Evolutionary conservation across 64 coral and sea anemone species (phyloP), one percentile per base, ranked within the genome.

Genomic region (Catalaphyllia jardinei): DNA sequence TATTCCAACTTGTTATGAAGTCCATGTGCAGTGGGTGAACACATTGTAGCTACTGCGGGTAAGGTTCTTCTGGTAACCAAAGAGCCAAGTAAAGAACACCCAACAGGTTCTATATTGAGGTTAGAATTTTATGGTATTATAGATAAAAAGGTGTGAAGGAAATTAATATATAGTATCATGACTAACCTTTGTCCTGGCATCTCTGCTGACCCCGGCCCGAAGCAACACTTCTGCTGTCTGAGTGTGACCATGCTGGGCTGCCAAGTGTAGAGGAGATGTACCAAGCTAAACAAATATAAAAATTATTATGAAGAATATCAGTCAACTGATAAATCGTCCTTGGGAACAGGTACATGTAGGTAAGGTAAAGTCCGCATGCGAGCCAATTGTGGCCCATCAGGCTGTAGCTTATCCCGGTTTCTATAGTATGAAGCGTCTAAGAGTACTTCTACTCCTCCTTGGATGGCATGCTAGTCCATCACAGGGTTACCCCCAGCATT

Each of bases 121-220:
- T 14, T 2, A 17, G 29, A 10, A 57, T 57, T 57, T 57, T 57
- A 9, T 12, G 15, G 54, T 57, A 57, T 16, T 16, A 2, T 57
- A 3, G 33, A 35, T 35, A 35, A 14, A 57, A 16, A 57, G 54
- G 54, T 39, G 10, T 33, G 38, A 55, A 19, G 24, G 16, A 63
- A 16, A 3, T 71, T 46, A 46, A 7, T 46, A 46, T 46, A 46
- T 46, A 46, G 4, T 46, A 46, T 6, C 42, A 46, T 8, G 7
- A 46, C 4, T 46, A 46, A 93, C 96, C 91, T 99, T 99, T 52
- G 97, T 99, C 39, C 97, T 74, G 8, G 97, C 97, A 89, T 99
- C 97, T 91, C 97, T 92, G 38, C 97, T 99, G 39, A 99, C 97
- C 57, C 97, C 97, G 50, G 97, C 94, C 76, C 97, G 81, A 4